Percentiles rank a stretch among this genome's conserved stretches.
These are phyloP conservation scores for Lasioglossum oenotherae DNA, from an alignment of 2,888 invertebrate genomes.

Conservation along the genomic window DNA sequence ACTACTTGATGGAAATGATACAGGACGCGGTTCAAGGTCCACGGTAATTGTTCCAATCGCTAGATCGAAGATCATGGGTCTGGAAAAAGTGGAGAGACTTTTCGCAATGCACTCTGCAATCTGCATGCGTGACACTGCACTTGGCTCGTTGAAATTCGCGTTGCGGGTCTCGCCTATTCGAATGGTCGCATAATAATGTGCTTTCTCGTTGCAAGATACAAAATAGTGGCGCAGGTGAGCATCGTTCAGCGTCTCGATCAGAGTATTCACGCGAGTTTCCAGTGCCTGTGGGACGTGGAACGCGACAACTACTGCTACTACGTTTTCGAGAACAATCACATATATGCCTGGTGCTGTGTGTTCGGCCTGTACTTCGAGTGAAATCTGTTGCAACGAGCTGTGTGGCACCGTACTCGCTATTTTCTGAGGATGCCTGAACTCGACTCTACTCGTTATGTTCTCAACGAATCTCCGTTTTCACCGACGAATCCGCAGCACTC, in stretches of 20 bases:
- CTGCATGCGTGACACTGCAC: neutral
- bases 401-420: neutral
- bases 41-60: neutral
- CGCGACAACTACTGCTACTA: conserved; percentile 74
- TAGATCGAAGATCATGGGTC: neutral
- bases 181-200: conserved; percentile 1
- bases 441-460: neutral
- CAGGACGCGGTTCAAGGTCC: no score
- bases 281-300: conserved; percentile 70
- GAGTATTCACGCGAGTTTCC: conserved; percentile 62
- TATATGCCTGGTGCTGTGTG: conserved; percentile 69
- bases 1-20: neutral
- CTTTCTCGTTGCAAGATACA: conserved; percentile 60
- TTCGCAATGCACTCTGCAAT: neutral
- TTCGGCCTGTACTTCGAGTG: conserved; percentile 68
- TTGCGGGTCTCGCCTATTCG: neutral
- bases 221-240: conserved; percentile 67
- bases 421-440: neutral
- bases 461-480: neutral
- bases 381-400: conserved; percentile 15
- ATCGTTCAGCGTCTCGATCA: conserved; percentile 70
- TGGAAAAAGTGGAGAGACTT: neutral
- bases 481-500: neutral
- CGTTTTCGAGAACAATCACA: conserved; percentile 68
- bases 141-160: neutral